phyloP scores from a whole-genome alignment of 2,797 vertebrate species.

The Thalassophryne amazonica region DNA sequence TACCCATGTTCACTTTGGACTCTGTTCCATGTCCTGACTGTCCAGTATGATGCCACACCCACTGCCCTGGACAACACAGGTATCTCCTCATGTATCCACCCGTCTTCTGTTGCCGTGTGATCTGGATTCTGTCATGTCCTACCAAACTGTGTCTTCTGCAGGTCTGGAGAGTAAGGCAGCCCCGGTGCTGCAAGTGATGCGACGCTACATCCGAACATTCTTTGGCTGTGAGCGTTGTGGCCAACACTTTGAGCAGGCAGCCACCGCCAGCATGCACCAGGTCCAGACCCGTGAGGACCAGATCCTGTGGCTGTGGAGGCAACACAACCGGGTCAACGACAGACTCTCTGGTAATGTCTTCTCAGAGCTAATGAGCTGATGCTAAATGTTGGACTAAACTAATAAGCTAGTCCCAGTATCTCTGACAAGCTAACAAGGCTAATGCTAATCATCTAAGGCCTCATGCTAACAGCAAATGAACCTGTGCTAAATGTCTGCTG shows the following conservation, averaged over 20 bases:
- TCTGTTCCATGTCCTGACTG: constrained; percentile 87
- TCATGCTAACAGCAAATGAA: too few relatives aligned
- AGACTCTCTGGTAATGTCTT: constrained; percentile 91
- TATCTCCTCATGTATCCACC: too few relatives aligned
- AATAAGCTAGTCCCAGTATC: too few relatives aligned
- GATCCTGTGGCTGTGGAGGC: constrained; percentile 91
- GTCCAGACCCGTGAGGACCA: constrained; percentile 79
- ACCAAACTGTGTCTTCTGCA: constrained; percentile 27
- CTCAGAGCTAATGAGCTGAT: too few relatives aligned
- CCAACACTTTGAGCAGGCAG: constrained; percentile 87
- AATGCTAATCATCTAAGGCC: too few relatives aligned
- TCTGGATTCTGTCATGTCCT: too few relatives aligned
- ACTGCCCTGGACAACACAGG: constrained; percentile 82
- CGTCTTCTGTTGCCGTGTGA: too few relatives aligned
- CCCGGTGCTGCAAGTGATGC: constrained; percentile 83
- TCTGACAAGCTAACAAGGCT: too few relatives aligned
- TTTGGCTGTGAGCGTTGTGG: constrained; percentile 90
- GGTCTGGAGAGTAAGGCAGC: constrained; percentile 79
- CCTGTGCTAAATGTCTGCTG: too few relatives aligned
- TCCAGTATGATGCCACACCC: constrained; percentile 79
- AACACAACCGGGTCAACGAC: constrained; percentile 89
- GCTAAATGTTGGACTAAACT: too few relatives aligned
- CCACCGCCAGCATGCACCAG: constrained; percentile 69
- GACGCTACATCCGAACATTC: constrained; percentile 84
- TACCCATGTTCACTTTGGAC: constrained; percentile 95